phyloP scores from a whole-genome alignment of 2,113 vertebrate species.

The Syrrhaptes paradoxus region DNA sequence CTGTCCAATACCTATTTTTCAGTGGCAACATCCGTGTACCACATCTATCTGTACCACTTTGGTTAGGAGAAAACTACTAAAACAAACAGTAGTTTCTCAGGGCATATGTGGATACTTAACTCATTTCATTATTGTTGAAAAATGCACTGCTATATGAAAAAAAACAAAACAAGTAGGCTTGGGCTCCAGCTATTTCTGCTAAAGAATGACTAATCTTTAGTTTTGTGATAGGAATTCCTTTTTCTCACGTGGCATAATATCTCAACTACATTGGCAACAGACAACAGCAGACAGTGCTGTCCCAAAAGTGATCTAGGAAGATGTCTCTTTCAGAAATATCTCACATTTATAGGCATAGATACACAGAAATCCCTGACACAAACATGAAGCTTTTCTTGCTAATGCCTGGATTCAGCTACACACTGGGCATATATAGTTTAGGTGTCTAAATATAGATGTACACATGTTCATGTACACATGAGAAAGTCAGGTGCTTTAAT shows the following conservation, averaged over 20 bases:
- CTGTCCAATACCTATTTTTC: not conserved
- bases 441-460: not conserved
- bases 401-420: not conserved
- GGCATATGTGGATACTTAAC: not conserved
- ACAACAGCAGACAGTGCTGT: not conserved
- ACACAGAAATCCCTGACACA: not conserved
- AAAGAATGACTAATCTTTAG: not conserved
- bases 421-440: not conserved
- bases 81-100: not conserved
- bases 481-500: not conserved
- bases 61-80: slow-evolving; percentile 8
- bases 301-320: not conserved
- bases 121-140: not conserved
- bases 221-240: not conserved
- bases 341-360: not conserved
- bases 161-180: not conserved
- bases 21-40: not conserved
- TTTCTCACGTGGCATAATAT: not conserved
- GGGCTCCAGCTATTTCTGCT: not conserved
- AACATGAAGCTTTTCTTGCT: not conserved
- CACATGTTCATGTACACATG: too few species aligned
- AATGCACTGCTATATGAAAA: not conserved
- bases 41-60: not conserved
- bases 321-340: not conserved
- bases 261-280: not conserved